Percentiles rank a stretch among this genome's conserved stretches.
Conservation (phyloP, 2,113 vertebrate genomes). For the Rhizomys pruinosus region DNA sequence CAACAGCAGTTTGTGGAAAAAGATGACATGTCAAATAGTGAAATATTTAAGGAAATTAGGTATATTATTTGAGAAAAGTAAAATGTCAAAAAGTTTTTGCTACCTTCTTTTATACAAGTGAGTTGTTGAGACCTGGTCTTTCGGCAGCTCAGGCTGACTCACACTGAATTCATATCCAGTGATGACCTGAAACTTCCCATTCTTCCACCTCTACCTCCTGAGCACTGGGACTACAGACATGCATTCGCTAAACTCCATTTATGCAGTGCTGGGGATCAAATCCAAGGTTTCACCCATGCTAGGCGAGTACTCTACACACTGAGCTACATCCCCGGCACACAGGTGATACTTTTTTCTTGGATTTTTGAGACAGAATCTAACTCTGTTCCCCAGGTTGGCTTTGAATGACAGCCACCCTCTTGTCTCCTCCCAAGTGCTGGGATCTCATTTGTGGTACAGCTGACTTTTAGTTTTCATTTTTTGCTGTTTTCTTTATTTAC, state of each 20-base stretch:
- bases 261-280: background rate
- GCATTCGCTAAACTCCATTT: background rate
- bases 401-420: background rate
- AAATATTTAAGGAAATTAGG: too few relatives aligned
- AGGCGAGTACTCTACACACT: background rate
- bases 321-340: background rate
- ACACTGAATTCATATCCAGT: background rate
- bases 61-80: background rate
- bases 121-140: background rate
- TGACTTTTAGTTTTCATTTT: background rate
- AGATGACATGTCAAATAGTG: too few relatives aligned
- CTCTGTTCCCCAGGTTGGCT: background rate
- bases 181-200: background rate
- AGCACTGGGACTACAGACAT: background rate
- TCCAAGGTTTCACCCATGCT: background rate
- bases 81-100: conserved; percentile 1
- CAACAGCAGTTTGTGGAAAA: background rate
- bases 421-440: background rate
- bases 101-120: background rate
- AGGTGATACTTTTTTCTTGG: background rate
- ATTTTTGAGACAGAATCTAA: background rate
- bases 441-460: background rate
- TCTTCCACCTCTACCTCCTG: background rate
- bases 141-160: background rate
- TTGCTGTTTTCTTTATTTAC: background rate